Conservation (phyloP, 2,113 vertebrate genomes). For the Cinclus mexicanus region DNA sequence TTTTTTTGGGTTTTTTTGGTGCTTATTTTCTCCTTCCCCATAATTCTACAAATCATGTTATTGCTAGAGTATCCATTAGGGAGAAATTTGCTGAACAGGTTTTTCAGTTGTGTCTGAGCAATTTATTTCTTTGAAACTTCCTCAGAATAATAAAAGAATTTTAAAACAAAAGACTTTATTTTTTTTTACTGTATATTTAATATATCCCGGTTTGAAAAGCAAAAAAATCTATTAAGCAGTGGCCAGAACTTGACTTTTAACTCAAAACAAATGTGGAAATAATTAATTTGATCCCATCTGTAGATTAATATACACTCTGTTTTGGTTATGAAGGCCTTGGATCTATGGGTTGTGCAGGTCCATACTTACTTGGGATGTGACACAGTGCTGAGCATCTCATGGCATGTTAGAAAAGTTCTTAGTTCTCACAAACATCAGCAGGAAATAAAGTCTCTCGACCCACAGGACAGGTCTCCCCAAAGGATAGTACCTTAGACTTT, state of each 20-base stretch:
- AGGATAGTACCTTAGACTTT: neutral
- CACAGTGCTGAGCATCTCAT: neutral
- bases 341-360: neutral
- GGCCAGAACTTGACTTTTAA: neutral
- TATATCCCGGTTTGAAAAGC: neutral
- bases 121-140: neutral
- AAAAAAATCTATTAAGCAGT: neutral
- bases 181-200: neutral
- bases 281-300: neutral
- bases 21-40: neutral
- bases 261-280: neutral
- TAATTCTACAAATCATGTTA: neutral
- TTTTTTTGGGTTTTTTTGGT: neutral
- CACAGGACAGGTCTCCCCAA: neutral
- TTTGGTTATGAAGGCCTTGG: neutral
- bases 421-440: neutral
- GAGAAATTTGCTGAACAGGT: neutral
- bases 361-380: neutral
- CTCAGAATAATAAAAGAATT: neutral
- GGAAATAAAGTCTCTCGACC: neutral
- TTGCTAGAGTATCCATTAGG: neutral
- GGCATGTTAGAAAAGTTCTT: neutral
- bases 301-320: neutral
- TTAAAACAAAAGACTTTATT: neutral
- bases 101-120: neutral